Percentiles rank a stretch among this genome's conserved stretches.
Evolutionary conservation across 2,113 vertebrate genomes (phyloP).

Genomic region (Orycteropus afer): DNA sequence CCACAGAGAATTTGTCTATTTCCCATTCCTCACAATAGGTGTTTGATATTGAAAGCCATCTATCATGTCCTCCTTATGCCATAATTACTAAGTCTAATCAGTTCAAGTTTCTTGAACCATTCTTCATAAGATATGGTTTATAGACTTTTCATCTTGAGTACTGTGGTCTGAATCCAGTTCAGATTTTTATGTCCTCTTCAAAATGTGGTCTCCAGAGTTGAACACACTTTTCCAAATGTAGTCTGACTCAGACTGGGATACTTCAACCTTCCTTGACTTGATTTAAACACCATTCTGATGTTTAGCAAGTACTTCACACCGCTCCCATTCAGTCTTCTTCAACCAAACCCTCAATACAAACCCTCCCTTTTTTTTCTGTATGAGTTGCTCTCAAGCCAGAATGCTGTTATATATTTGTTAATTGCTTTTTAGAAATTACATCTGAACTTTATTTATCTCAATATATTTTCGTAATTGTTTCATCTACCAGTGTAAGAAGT

Average conservation of each 20-base stretch:
- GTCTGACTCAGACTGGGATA: background rate
- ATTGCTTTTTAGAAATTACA: background rate
- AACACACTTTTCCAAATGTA: background rate
- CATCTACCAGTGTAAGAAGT: background rate
- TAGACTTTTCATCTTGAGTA: background rate
- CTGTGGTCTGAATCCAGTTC: background rate
- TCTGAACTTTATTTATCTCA: slow-evolving; percentile 40
- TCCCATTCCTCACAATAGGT: background rate
- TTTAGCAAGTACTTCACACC: background rate
- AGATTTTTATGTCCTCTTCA: background rate
- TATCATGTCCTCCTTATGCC: background rate
- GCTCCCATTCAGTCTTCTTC: background rate
- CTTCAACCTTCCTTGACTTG: background rate
- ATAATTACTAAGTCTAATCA: background rate
- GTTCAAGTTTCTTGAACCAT: background rate
- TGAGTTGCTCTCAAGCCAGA: background rate
- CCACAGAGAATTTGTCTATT: background rate
- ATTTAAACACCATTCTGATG: background rate
- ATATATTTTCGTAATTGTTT: background rate
- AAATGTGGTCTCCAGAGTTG: background rate
- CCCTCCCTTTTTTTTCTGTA: background rate
- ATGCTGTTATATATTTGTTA: background rate
- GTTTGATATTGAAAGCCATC: background rate
- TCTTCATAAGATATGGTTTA: background rate
- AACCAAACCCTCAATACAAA: background rate